Conservation (phyloP, 2,797 vertebrate species). For the Catharus ustulatus region DNA sequence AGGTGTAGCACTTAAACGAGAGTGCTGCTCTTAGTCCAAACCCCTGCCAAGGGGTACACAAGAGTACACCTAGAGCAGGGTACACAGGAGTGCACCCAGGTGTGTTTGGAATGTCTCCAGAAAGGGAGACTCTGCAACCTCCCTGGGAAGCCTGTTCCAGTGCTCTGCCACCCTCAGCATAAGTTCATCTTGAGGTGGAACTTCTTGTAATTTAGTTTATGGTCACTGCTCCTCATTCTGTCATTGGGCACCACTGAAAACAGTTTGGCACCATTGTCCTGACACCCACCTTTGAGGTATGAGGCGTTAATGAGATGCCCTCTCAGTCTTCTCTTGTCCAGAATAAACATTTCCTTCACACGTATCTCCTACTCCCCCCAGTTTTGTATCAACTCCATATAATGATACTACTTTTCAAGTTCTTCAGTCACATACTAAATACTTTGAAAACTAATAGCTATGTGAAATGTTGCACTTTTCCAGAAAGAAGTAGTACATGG, state of each 20-base stretch:
- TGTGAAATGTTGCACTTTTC: background rate
- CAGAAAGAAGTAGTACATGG: background rate
- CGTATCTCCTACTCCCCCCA: background rate
- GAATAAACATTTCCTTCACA: background rate
- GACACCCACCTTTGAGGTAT: background rate
- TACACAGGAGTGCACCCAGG: background rate
- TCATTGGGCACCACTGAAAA: background rate
- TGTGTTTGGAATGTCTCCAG: background rate
- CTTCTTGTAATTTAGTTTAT: background rate
- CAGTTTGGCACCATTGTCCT: background rate
- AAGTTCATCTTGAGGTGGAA: background rate
- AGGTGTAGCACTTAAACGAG: fast-evolving
- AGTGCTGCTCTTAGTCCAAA: background rate
- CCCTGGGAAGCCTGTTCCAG: background rate
- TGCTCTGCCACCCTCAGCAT: background rate
- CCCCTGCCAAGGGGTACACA: background rate
- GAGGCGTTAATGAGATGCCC: background rate
- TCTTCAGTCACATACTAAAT: background rate
- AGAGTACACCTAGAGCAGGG: background rate
- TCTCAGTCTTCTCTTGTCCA: background rate
- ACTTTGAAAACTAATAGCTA: background rate
- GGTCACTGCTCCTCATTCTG: background rate
- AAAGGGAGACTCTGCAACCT: background rate
- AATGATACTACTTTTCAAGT: background rate
- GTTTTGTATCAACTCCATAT: background rate